Percentiles rank a stretch among this genome's conserved stretches.
These are phyloP conservation scores for Drosophila glabriapex DNA, from an alignment of 2,888 invertebrate species.

Conservation along the genomic window DNA sequence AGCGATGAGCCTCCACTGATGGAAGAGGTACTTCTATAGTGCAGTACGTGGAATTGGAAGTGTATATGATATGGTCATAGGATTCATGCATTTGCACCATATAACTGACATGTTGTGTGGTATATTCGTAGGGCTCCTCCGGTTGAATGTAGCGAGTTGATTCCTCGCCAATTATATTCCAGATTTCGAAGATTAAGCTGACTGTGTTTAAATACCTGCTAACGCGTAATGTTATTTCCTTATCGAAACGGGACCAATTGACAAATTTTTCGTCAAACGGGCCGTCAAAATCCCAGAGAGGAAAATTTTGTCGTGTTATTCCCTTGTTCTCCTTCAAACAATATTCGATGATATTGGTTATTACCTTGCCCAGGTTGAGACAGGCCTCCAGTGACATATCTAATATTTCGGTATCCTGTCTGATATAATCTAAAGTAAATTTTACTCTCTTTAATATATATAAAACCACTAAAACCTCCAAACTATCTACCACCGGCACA, in stretches of 20 bases:
- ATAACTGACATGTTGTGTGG: not conserved
- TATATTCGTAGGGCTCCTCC: conserved; percentile 17
- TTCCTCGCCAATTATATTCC: conserved; percentile 10
- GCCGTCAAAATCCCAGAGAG: not conserved
- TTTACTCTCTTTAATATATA: conserved; percentile 8
- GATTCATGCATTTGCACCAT: conserved; percentile 12
- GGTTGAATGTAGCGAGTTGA: conserved; percentile 13
- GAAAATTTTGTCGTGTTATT: not conserved
- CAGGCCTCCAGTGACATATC: conserved; percentile 22
- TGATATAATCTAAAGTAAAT: conserved; percentile 1
- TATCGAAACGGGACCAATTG: conserved; percentile 37
- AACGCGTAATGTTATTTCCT: conserved; percentile 4
- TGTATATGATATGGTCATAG: not conserved
- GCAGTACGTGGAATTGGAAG: conserved; percentile 4
- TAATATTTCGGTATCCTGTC: conserved; percentile 27
- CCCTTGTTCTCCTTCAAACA: not conserved
- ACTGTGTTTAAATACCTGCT: not conserved
- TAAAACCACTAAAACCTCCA: conserved; percentile 5
- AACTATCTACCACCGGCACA: not conserved
- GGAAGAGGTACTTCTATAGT: not conserved
- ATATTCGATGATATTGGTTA: conserved; percentile 27
- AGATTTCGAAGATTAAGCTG: conserved; percentile 7
- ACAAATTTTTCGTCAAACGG: not conserved
- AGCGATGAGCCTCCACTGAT: not conserved
- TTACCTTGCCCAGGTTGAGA: not conserved